A percentile compares a stretch with the other conserved stretches of the same genome.
phyloP scores from a whole-genome alignment of 53 echinoderm and acorn worm genomes.

The Temnopleurus reevesii region DNA sequence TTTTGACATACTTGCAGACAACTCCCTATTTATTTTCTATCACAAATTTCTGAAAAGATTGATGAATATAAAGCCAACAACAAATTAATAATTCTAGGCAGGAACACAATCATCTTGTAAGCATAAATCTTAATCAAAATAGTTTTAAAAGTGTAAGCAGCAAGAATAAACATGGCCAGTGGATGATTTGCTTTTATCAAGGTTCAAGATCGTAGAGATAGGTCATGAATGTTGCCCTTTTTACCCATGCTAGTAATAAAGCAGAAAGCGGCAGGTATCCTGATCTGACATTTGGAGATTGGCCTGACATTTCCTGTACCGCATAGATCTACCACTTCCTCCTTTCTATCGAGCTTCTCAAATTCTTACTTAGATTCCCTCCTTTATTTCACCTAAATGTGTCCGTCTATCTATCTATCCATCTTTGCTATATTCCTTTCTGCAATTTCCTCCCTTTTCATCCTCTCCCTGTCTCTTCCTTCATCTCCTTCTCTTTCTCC shows the following conservation, averaged over 20 bases:
- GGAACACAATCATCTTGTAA: neutral
- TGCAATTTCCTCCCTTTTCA: neutral
- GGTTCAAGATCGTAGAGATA: neutral
- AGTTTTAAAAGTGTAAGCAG: neutral
- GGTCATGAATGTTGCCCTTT: constrained; percentile 7
- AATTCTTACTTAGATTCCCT: too few species aligned
- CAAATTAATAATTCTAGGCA: neutral
- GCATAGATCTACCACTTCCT: neutral
- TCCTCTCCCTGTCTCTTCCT: neutral
- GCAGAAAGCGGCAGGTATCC: neutral
- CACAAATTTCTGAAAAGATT: too few species aligned
- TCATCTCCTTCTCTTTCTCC: neutral
- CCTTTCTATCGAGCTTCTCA: neutral
- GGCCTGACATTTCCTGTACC: constrained; percentile 13
- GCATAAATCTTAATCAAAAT: neutral
- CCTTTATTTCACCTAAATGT: too few species aligned
- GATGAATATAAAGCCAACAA: too few species aligned
- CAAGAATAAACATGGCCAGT: neutral
- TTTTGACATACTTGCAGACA: too few species aligned
- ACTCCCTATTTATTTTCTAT: too few species aligned
- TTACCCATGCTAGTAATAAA: neutral
- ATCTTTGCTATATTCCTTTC: neutral
- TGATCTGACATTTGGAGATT: constrained; percentile 18
- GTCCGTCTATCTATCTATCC: too few species aligned
- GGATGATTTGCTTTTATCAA: neutral